phyloP scores from a whole-genome alignment of 2,113 vertebrate species.

The Loxodonta africana region DNA sequence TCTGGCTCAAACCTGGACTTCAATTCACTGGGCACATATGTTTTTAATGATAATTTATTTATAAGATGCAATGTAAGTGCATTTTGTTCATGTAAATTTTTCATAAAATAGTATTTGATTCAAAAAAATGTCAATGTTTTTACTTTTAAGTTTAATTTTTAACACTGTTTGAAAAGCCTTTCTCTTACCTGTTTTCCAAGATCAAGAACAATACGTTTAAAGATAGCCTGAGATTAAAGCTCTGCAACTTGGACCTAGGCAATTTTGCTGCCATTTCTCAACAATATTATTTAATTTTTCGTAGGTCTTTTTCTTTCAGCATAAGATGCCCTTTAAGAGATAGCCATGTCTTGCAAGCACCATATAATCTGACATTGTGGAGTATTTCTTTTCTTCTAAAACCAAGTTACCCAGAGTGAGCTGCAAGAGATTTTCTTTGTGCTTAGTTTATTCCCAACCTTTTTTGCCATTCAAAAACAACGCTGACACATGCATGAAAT shows the following conservation, averaged over 20 bases:
- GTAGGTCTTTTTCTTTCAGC: not conserved
- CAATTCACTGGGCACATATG: not conserved
- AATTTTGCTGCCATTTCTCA: slow-evolving; percentile 34
- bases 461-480: slow-evolving; percentile 89
- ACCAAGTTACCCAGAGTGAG: slow-evolving; percentile 71
- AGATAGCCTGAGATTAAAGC: not conserved
- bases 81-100: slow-evolving; percentile 22
- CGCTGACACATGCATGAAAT: slow-evolving; percentile 92
- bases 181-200: slow-evolving; percentile 25
- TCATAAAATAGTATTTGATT: not conserved
- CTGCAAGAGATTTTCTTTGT: slow-evolving; percentile 88
- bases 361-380: slow-evolving; percentile 40
- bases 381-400: slow-evolving; percentile 79
- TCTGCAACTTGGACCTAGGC: not conserved
- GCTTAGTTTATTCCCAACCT: slow-evolving; percentile 88
- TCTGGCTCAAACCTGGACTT: slow-evolving; percentile 5
- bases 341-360: slow-evolving; percentile 45
- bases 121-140: slow-evolving; percentile 41
- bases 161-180: slow-evolving; percentile 3
- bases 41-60: slow-evolving; percentile 33
- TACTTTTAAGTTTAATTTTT: not conserved
- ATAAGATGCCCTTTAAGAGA: slow-evolving; percentile 35
- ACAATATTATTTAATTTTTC: slow-evolving; percentile 20
- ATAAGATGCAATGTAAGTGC: not conserved
- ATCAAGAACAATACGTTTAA: not conserved